Percentiles rank a stretch among this genome's conserved stretches.
Evolutionary conservation across 2,888 invertebrate species (phyloP).

Genomic region (Limnephilus rhombicus): DNA sequence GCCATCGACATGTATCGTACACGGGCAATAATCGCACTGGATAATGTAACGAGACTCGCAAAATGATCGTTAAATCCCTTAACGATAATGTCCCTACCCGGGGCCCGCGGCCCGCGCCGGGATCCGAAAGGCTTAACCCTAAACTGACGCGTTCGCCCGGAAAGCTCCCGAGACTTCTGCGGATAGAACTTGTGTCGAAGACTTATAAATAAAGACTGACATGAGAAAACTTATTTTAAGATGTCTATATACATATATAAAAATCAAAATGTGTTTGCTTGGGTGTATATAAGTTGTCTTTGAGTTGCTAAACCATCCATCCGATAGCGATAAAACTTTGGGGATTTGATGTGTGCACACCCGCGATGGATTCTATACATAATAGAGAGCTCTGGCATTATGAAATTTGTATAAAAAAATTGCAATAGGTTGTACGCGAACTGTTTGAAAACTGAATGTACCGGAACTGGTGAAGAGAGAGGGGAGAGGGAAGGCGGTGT

Average conservation of each 20-base stretch:
- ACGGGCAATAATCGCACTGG: conserved; percentile 61
- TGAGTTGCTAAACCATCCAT: too few species aligned
- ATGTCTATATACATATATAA: neutral
- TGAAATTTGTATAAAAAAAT: too few species aligned
- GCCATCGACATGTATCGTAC: conserved; percentile 58
- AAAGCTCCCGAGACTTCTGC: neutral
- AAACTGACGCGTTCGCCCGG: neutral
- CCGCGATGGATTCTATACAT: too few species aligned
- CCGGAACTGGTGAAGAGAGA: too few species aligned
- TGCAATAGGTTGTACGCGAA: too few species aligned
- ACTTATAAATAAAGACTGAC: neutral
- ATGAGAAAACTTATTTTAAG: neutral
- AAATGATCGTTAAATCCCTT: conserved; percentile 62
- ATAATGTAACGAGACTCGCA: conserved; percentile 62
- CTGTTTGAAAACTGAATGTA: too few species aligned
- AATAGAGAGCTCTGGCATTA: too few species aligned
- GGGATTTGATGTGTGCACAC: too few species aligned
- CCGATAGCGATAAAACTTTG: too few species aligned
- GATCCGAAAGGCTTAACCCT: conserved; percentile 39
- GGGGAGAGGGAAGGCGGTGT: too few species aligned
- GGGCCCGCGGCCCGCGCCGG: conserved; percentile 26
- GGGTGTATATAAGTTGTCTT: too few species aligned
- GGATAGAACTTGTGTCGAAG: neutral
- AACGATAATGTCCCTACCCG: conserved; percentile 59
- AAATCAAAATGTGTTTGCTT: too few species aligned